Conservation (phyloP, 2,113 vertebrate genomes). For the Proteles cristata region DNA sequence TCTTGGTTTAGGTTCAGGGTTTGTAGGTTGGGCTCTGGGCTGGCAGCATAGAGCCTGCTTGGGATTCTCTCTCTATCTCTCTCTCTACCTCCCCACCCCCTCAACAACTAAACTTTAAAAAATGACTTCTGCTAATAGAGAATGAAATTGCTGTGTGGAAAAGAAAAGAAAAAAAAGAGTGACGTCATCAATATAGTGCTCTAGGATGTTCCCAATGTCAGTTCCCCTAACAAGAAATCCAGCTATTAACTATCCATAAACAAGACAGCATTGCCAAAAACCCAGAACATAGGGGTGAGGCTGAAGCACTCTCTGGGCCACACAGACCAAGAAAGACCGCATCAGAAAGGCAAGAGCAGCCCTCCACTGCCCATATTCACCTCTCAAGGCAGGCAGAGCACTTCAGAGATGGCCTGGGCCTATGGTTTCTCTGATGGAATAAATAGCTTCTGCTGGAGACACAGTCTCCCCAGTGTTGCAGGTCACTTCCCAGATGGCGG, state of each 20-base stretch:
- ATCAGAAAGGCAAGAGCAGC: too few relatives aligned
- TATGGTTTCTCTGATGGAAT: background rate
- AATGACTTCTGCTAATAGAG: background rate
- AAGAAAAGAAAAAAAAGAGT: background rate
- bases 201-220: background rate
- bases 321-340: background rate
- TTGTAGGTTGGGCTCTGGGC: too few relatives aligned
- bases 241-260: background rate
- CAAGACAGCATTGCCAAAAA: background rate
- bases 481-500: background rate
- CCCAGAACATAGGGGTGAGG: background rate
- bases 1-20: too few relatives aligned
- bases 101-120: too few relatives aligned
- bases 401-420: background rate
- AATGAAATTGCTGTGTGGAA: background rate
- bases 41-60: too few relatives aligned
- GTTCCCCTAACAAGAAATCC: background rate
- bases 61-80: too few relatives aligned
- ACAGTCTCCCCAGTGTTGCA: background rate
- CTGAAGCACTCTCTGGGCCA: background rate
- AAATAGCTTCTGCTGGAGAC: background rate
- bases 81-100: too few relatives aligned
- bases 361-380: accelerated
- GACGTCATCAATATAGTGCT: background rate
- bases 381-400: too few relatives aligned